These are phyloP conservation scores for Mimas tiliae DNA, from an alignment of 2,888 invertebrate genomes.

Conservation along the genomic window DNA sequence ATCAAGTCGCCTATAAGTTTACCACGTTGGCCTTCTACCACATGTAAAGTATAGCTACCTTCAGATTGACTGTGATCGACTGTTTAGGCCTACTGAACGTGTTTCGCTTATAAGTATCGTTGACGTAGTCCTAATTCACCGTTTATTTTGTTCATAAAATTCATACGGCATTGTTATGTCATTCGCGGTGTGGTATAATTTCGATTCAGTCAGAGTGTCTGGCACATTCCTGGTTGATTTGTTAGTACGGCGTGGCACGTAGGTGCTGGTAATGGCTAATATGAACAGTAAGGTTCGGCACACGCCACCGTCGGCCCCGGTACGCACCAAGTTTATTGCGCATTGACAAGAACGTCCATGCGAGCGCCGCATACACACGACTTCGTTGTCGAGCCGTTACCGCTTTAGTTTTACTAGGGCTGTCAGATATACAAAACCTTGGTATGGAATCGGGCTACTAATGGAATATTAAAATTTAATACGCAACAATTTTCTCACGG, in stretches of 20 bases:
- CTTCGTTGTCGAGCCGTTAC: constrained; percentile 55
- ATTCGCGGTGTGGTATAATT: not conserved
- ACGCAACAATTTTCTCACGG: not conserved
- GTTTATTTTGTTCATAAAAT: constrained; percentile 5
- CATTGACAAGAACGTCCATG: constrained; percentile 58
- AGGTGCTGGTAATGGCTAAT: constrained; percentile 28
- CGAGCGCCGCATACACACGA: constrained; percentile 71
- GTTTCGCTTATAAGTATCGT: not conserved
- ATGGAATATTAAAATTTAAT: constrained; percentile 12
- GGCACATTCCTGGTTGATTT: constrained; percentile 5
- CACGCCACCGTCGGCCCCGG: constrained; percentile 38
- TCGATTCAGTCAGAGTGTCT: not conserved
- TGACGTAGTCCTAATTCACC: not conserved
- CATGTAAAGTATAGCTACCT: constrained; percentile 16
- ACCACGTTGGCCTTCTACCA: constrained; percentile 11
- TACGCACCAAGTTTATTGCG: constrained; percentile 60
- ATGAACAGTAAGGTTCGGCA: constrained; percentile 31
- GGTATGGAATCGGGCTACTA: constrained; percentile 25
- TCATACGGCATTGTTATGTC: not conserved
- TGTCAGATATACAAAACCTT: constrained; percentile 33
- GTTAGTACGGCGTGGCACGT: not conserved
- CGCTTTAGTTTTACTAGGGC: constrained; percentile 44
- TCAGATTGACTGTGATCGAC: constrained; percentile 18
- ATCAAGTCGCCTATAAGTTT: not conserved
- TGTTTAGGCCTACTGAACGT: not conserved